Conservation (phyloP, 53 echinoderm and acorn worm species). For the Zoroaster sp. region DNA sequence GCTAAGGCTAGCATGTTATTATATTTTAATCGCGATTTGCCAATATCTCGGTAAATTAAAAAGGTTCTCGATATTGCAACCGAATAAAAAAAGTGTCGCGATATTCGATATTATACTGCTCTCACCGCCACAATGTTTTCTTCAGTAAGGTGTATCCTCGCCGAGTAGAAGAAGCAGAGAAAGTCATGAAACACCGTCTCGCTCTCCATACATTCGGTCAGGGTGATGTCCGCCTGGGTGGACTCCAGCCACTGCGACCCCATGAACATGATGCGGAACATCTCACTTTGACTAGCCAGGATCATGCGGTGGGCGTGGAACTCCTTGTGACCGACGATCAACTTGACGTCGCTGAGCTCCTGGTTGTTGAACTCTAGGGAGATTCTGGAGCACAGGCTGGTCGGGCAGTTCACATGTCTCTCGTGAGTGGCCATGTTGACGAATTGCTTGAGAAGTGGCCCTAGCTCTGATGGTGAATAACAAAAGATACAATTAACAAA, state of each 20-base stretch:
- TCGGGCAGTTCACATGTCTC: conserved; percentile 29
- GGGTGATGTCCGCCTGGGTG: not conserved
- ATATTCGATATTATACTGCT: too few relatives aligned
- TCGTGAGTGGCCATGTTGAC: not conserved
- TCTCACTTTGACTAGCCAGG: conserved; percentile 74
- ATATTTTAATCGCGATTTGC: too few relatives aligned
- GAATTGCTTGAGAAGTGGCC: not conserved
- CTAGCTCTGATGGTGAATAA: too few relatives aligned
- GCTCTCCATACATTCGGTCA: conserved; percentile 17
- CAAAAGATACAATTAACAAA: too few relatives aligned
- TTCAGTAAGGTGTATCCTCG: conserved; percentile 51
- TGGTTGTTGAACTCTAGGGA: conserved; percentile 31
- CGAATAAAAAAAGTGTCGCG: too few relatives aligned
- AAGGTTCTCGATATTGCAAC: too few relatives aligned
- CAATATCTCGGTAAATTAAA: too few relatives aligned
- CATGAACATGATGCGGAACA: conserved; percentile 81
- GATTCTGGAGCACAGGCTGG: conserved; percentile 7
- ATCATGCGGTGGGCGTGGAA: conserved; percentile 76
- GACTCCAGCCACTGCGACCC: conserved; percentile 58
- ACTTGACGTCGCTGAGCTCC: conserved; percentile 70
- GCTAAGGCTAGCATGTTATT: too few relatives aligned
- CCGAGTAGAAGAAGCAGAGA: conserved; percentile 72
- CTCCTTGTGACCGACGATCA: conserved; percentile 53
- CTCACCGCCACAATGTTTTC: conserved; percentile 63
- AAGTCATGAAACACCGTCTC: conserved; percentile 71